These are phyloP conservation scores for Artemia sinica DNA, from an alignment of 2,888 invertebrate genomes.

Conservation along the genomic window DNA sequence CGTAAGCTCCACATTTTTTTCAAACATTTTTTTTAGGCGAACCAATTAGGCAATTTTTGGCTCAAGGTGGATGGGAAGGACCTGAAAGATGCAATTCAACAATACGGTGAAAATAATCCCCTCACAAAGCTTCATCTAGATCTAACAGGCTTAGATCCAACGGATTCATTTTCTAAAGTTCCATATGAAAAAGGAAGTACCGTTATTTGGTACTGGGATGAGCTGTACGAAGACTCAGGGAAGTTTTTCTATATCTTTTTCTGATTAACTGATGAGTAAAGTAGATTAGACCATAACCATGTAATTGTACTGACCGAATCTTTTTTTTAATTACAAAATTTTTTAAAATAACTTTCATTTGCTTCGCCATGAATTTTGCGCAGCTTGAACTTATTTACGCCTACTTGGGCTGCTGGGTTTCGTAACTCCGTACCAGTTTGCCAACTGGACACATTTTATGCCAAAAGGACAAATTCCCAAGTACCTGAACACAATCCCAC, in stretches of 20 bases:
- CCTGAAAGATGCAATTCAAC: constrained; percentile 45
- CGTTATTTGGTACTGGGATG: constrained; percentile 70
- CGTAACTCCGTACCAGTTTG: no score
- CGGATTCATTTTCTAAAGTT: constrained; percentile 71
- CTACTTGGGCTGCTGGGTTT: no score
- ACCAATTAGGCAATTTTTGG: constrained; percentile 56
- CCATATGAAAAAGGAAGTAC: constrained; percentile 86
- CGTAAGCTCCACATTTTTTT: no score
- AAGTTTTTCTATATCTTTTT: no score
- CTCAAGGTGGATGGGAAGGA: constrained; percentile 59
- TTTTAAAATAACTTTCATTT: neutral
- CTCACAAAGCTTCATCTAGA: constrained; percentile 63
- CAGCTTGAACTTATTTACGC: no score
- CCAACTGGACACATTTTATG: no score
- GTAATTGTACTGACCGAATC: neutral
- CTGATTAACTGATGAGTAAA: constrained; percentile 41
- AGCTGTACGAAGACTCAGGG: constrained; percentile 48
- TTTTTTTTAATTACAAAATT: neutral
- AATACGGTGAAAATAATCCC: constrained; percentile 45
- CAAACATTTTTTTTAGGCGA: constrained; percentile 27
- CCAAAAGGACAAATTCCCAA: no score
- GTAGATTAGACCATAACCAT: no score
- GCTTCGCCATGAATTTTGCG: neutral
- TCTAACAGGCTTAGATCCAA: constrained; percentile 63
- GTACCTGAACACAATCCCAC: no score